Percentiles rank a stretch among this genome's conserved stretches.
Conservation (phyloP, 2,888 invertebrate genomes). For the Cataglyphis albicans region DNA sequence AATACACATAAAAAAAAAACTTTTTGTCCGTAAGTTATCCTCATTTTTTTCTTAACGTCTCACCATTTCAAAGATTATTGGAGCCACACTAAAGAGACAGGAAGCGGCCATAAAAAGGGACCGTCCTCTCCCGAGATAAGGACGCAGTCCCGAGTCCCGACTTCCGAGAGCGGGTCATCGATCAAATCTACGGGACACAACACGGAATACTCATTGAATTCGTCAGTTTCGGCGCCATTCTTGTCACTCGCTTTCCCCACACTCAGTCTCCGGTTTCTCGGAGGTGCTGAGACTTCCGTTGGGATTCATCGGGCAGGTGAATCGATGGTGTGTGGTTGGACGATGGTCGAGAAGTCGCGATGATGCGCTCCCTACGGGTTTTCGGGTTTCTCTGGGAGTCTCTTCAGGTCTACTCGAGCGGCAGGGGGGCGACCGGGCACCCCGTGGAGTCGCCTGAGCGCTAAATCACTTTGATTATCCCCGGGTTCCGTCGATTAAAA, state of each 20-base stretch:
- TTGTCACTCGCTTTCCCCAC: constrained; percentile 63
- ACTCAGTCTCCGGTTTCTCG: constrained; percentile 48
- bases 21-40: not conserved
- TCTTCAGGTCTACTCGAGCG: constrained; percentile 67
- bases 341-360: constrained; percentile 33
- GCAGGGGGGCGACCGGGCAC: constrained; percentile 73
- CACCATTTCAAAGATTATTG: not conserved
- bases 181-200: constrained; percentile 71
- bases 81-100: constrained; percentile 38
- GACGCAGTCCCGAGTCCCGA: constrained; percentile 41
- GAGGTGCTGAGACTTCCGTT: constrained; percentile 60
- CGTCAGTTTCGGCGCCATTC: constrained; percentile 70
- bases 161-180: constrained; percentile 64
- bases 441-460: constrained; percentile 78
- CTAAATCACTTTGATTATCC: constrained; percentile 80
- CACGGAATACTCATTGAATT: constrained; percentile 66
- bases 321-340: constrained; percentile 63
- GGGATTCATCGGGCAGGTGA: constrained; percentile 66
- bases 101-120: constrained; percentile 44
- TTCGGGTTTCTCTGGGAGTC: constrained; percentile 56
- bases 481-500: constrained; percentile 75
- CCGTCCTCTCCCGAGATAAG: constrained; percentile 61
- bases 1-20: not conserved
- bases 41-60: not conserved
- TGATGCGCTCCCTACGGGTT: constrained; percentile 59